Evolutionary conservation across 2,888 invertebrate genomes (phyloP), one percentile per base, ranked within the genome.

Genomic region (Limnephilus auricula): DNA sequence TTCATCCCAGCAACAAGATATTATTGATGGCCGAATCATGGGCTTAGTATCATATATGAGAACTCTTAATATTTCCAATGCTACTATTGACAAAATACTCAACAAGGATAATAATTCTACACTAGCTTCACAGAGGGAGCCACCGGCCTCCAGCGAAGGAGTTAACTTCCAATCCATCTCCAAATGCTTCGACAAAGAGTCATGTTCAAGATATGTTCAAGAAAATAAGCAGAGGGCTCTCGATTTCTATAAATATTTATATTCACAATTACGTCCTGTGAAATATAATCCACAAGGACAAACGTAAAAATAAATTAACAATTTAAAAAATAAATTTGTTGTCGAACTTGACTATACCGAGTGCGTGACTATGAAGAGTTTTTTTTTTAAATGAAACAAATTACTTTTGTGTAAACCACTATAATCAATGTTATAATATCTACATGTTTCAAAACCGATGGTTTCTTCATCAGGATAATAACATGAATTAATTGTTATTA

Each of bases 191-290:
- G 91, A 92, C 89, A 92, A 92, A 37, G 92, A 92, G 32, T 92
- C 92, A 6, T 92, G 96, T 91, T 94, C 95, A 30, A 95, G 94
- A 89, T 95, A 94, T 87, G 94, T 94, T 2, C 95, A 95, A 0
- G 95, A 95, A 92, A 95, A 96, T 92, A 95, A 94, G 90, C 95
- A 95, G 93, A 95, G 95, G 93, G 96, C 96, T 18, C 94, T 96
- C 85, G 95, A 96, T 93, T 96, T 96, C 93, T 96, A 96, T 93
- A 96, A 95, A 94, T 96, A 95, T 92, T 95, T 96, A 6, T 96
- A 95, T 93, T 95, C 96, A 4, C 96, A 96, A 92, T 93, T 96
- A 79, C 94, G 91, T 18, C 89, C 92, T 15, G 89, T 90, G 50
- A 92, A 89, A 84, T 90, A 79, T 90, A 32, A n/a, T 86, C 85